These are phyloP conservation scores for Aphidius ervi DNA, from an alignment of 1,140 invertebrate species.

Conservation along the genomic window DNA sequence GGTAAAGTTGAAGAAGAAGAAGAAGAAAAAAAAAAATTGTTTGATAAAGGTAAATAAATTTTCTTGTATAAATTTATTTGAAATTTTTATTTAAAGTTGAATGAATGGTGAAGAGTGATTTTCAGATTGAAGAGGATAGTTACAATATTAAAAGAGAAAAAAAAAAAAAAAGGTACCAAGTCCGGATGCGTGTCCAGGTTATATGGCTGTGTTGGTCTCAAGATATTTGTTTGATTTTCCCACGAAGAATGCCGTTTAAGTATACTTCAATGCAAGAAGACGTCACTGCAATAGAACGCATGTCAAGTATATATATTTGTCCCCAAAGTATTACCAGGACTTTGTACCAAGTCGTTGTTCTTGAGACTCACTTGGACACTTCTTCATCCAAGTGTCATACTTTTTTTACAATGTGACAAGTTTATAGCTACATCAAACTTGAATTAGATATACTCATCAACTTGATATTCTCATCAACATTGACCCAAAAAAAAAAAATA, in stretches of 20 bases:
- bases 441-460: not conserved
- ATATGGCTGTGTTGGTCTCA: slow-evolving; percentile 20
- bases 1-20: too few relatives aligned
- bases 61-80: too few relatives aligned
- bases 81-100: too few relatives aligned
- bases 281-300: slow-evolving; percentile 14
- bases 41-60: too few relatives aligned
- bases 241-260: slow-evolving; percentile 42
- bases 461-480: too few relatives aligned
- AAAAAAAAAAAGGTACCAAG: too few relatives aligned
- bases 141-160: too few relatives aligned
- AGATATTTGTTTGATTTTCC: slow-evolving; percentile 49
- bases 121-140: too few relatives aligned
- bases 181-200: not conserved
- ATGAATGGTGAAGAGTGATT: too few relatives aligned
- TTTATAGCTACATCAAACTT: slow-evolving; percentile 5
- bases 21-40: too few relatives aligned
- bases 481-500: too few relatives aligned
- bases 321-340: slow-evolving; percentile 6
- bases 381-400: too few relatives aligned
- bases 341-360: slow-evolving; percentile 2
- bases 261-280: slow-evolving; percentile 31
- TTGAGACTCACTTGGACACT: slow-evolving; percentile 1
- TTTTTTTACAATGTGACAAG: slow-evolving; percentile 3
- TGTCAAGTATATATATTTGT: not conserved